Percentiles rank a stretch among this genome's conserved stretches.
These are phyloP conservation scores for Drosophila repletoides DNA, from an alignment of 1,140 invertebrate genomes.

Conservation along the genomic window DNA sequence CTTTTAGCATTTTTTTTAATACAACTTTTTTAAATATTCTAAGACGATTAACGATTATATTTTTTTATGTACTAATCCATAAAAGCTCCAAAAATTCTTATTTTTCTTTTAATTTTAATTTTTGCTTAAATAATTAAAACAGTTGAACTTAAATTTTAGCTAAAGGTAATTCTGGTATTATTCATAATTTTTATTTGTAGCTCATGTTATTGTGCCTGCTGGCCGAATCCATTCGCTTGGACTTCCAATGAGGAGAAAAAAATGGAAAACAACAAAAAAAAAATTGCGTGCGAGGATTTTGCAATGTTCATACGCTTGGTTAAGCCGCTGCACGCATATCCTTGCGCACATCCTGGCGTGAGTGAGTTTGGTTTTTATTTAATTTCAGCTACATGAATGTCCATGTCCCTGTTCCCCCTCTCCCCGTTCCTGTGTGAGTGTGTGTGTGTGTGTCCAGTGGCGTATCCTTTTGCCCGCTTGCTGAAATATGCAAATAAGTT, in stretches of 20 bases:
- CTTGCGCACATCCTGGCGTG: slow-evolving; percentile 44
- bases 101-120: too few relatives aligned
- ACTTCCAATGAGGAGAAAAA: slow-evolving; percentile 1
- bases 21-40: too few relatives aligned
- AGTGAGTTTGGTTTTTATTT: slow-evolving; percentile 45
- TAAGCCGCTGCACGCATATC: slow-evolving; percentile 48
- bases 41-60: too few relatives aligned
- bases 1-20: too few relatives aligned
- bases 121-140: too few relatives aligned
- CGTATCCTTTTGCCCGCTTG: slow-evolving; percentile 60
- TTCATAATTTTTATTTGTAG: background rate
- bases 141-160: too few relatives aligned
- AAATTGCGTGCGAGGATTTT: slow-evolving; percentile 51
- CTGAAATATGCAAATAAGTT: slow-evolving; percentile 76
- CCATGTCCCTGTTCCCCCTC: background rate
- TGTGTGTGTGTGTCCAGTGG: slow-evolving; percentile 33
- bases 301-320: slow-evolving; percentile 53
- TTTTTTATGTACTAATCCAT: too few relatives aligned
- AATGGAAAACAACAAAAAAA: slow-evolving; percentile 11
- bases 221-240: background rate
- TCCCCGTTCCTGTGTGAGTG: background rate
- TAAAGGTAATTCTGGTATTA: too few relatives aligned
- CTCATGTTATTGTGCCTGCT: background rate
- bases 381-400: slow-evolving; percentile 46
- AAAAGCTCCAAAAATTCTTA: too few relatives aligned